These are phyloP conservation scores for Drosophila pseudotalamancana DNA, from an alignment of 2,888 invertebrate species.

Conservation along the genomic window DNA sequence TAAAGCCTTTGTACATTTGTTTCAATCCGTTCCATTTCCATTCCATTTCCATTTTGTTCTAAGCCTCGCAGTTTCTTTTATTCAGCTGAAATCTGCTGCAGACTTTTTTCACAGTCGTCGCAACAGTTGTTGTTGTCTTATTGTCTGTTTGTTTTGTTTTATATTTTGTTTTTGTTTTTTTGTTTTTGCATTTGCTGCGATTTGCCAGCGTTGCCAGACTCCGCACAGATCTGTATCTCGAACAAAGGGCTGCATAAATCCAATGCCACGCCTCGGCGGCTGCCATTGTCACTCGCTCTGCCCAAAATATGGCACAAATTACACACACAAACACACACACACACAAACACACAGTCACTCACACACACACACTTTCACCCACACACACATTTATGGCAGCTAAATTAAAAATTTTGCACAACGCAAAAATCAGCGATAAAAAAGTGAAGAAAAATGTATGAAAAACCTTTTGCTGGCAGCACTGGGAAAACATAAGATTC, in stretches of 20 bases:
- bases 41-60: not conserved
- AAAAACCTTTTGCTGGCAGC: slow-evolving; percentile 15
- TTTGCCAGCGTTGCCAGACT: slow-evolving; percentile 13
- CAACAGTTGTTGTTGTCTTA: slow-evolving; percentile 1
- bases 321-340: slow-evolving; percentile 15
- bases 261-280: slow-evolving; percentile 23
- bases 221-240: slow-evolving; percentile 12
- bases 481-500: slow-evolving; percentile 65
- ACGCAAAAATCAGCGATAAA: slow-evolving; percentile 47
- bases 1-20: too few relatives aligned
- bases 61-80: not conserved
- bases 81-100: slow-evolving; percentile 4
- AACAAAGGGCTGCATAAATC: slow-evolving; percentile 48
- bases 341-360: slow-evolving; percentile 11
- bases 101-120: slow-evolving; percentile 10
- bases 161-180: slow-evolving; percentile 4
- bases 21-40: not conserved
- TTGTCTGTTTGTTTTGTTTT: slow-evolving; percentile 1
- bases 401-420: slow-evolving; percentile 61
- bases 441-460: slow-evolving; percentile 4
- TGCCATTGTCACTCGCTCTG: slow-evolving; percentile 47
- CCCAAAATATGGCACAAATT: slow-evolving; percentile 36
- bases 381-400: slow-evolving; percentile 10
- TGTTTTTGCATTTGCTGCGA: slow-evolving; percentile 17
- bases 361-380: slow-evolving; percentile 7